These are phyloP conservation scores for Scelioninae gen. 1 DNA, from an alignment of 2,888 invertebrate genomes.

Conservation along the genomic window DNA sequence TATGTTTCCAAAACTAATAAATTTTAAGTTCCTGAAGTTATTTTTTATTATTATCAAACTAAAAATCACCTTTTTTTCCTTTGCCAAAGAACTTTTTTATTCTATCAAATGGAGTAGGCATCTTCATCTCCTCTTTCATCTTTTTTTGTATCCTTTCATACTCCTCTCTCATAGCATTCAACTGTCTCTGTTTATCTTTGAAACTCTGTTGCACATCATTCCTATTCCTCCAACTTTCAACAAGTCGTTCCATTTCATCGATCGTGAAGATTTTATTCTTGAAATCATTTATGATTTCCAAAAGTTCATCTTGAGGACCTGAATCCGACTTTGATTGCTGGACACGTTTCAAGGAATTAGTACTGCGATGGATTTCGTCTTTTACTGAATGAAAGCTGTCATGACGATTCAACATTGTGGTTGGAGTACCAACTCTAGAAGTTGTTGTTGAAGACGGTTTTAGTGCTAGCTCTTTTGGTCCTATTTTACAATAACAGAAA, in stretches of 20 bases:
- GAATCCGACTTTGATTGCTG: conserved; percentile 71
- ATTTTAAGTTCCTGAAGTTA: too few relatives aligned
- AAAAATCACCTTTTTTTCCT: conserved; percentile 84
- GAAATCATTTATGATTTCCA: conserved; percentile 94
- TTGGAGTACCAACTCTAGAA: conserved; percentile 38
- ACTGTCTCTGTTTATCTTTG: conserved; percentile 92
- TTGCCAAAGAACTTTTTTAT: conserved; percentile 90
- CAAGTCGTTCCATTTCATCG: conserved; percentile 92
- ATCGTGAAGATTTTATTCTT: conserved; percentile 95
- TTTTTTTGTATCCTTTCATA: conserved; percentile 93
- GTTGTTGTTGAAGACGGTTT: conserved; percentile 29
- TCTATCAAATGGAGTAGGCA: conserved; percentile 92
- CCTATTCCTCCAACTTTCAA: conserved; percentile 93
- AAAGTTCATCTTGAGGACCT: conserved; percentile 89
- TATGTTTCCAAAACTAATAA: too few relatives aligned
- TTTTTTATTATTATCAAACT: too few relatives aligned
- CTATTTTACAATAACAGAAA: too few relatives aligned
- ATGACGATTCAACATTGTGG: conserved; percentile 51
- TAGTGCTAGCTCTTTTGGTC: too few relatives aligned
- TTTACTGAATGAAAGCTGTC: conserved; percentile 56
- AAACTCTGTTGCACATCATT: conserved; percentile 94
- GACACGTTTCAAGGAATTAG: conserved; percentile 54
- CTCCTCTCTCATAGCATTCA: conserved; percentile 91
- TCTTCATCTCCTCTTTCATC: conserved; percentile 90
- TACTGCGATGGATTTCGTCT: conserved; percentile 25